Base-by-base conservation (phyloP, 2,797 vertebrate genomes). In the Pangasius krempfi region DNA sequence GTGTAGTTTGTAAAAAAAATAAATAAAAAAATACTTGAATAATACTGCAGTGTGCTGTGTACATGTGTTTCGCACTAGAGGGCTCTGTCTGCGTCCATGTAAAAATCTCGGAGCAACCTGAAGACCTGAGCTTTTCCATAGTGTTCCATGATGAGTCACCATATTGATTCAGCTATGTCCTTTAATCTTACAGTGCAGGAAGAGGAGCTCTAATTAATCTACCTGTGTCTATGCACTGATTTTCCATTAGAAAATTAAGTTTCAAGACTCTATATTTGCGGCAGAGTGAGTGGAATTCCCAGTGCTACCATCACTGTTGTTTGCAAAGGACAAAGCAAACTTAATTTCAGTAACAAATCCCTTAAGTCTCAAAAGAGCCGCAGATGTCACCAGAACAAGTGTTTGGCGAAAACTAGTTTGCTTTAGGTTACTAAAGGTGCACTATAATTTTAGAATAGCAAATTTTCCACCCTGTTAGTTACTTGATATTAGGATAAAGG, bases 241-340 rank as follows among this genome's bases (percentile, higher is more conserved):
- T 18, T 44, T 27, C 66, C 30, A 5, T 72, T 47, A 27, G 27
- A 86, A 72, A 85, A 56, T 79, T 40, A 27, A 66, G 20, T 70
- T 88, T n/a, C 33, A 47, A 30, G 1, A 62, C 52, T 70, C 50
- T 60, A 2, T 88, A 80, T 80, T 64, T 80, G 75, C 2, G 20
- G 18, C 33, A 33, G 44, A 76, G 22, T 54, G 52, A 84, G 47
- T 85, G 16, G 10, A 44, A 27, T 85, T 88, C 80, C 50, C 87
- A 85, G 5, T 27, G 25, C 33, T 33, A 33, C 16, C 25, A 40
- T 68, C 60, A 33, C 5, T 47, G 30, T 66, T 84, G 82, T 88
- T 80, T 88, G 64, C 60, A 85, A 62, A 68, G 73, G 6, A 40
- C 47, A 79, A 56, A 40, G 47, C 73, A 64, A 84, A 87, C 33